Evolutionary conservation across 1,140 invertebrate genomes (phyloP).

Genomic region (Drosophila kikkawai): DNA sequence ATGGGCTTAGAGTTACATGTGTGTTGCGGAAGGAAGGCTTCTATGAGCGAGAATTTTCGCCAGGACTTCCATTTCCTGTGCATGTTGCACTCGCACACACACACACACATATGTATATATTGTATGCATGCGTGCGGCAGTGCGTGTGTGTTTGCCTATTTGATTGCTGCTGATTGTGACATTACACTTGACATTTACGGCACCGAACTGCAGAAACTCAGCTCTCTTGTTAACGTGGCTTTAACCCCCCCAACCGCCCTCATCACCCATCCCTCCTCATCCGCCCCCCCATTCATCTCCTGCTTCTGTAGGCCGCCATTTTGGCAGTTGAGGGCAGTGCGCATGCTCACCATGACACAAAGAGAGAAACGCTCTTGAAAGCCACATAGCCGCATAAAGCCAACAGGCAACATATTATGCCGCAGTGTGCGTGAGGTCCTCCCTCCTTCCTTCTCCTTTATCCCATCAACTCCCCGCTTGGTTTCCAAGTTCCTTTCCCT

Average conservation of each 20-base stretch:
- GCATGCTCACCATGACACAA: conserved; percentile 79
- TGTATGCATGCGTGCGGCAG: conserved; percentile 24
- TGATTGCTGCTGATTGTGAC: conserved; percentile 83
- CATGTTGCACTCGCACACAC: conserved; percentile 55
- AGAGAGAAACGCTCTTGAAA: conserved; percentile 49
- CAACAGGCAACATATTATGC: conserved; percentile 58
- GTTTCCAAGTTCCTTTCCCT: neutral
- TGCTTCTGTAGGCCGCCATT: conserved; percentile 67
- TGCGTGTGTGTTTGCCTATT: conserved; percentile 73
- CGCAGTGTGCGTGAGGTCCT: conserved; percentile 53
- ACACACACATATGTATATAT: conserved; percentile 10
- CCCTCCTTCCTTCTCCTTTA: neutral
- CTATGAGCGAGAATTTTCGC: conserved; percentile 1
- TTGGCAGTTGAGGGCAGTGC: conserved; percentile 52
- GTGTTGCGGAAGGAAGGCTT: neutral
- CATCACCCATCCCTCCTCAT: neutral
- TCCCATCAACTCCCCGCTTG: neutral
- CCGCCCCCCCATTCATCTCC: conserved; percentile 5
- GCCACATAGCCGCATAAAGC: conserved; percentile 50
- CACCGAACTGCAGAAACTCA: conserved; percentile 55
- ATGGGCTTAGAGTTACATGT: neutral
- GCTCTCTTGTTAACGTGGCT: conserved; percentile 33
- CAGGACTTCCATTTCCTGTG: conserved; percentile 69
- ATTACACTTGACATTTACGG: conserved; percentile 85
- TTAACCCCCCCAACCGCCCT: neutral